Evolutionary conservation across 2,888 invertebrate species (phyloP), one percentile per base, ranked within the genome.

Genomic region (Syrista parreyssii): DNA sequence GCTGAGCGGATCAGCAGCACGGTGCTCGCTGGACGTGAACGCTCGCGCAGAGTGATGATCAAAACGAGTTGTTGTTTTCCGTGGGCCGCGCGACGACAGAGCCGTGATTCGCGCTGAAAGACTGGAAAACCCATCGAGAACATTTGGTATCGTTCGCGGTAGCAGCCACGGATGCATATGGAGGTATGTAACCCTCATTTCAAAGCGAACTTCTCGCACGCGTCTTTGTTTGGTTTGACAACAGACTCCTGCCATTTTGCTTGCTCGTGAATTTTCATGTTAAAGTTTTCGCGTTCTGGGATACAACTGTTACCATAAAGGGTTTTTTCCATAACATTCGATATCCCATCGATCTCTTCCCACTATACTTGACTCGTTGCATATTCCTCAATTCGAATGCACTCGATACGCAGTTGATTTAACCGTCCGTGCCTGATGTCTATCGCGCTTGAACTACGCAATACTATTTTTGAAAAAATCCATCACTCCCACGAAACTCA

Each of bases 141-240:
- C 80, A 81, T 81, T 83, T 86, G 85, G 84, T 85, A 87, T 85
- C 86, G 84, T 84, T 87, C 84, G 86, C 85, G 87, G 87, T 83
- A 87, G 85, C 88, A 86, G 86, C 86, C 85, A 89, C 89, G 89
- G 87, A 89, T 89, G 89, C 89, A 88, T 91, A 90, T 91, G 90
- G 90, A 91, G 91, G 91, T 91, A 85, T 85, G 90, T 90, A 85
- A 80, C 82, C 81, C 23, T 55, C 72, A 76, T 80, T 78, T 80
- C 78, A 75, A 82, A 81, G 76, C 80, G 35, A 34, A 35, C 81
- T 79, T 78, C 78, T 78, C 75, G 73, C 75, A 78, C 79, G 79
- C 81, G 77, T 84, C 86, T 84, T 86, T 86, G 83, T 87, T 84
- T 82, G 68, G 76, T 76, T 78, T 79, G 78, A 76, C 80, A 78